Evolutionary conservation across 1,140 invertebrate genomes (phyloP).

Genomic region (Arctopsyche grandis): DNA sequence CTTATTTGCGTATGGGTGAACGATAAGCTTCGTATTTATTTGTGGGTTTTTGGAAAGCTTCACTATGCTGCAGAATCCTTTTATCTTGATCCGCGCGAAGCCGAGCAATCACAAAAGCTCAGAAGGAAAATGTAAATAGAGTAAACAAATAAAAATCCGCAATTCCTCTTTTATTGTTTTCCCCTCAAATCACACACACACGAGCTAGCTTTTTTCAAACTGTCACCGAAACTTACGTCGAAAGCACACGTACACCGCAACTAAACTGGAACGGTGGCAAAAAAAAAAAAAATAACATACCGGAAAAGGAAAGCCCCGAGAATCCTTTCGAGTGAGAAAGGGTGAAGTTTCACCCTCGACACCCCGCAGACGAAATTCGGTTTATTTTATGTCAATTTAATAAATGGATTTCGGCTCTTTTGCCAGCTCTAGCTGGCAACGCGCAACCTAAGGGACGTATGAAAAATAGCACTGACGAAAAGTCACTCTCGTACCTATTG

Average conservation of each 20-base stretch:
- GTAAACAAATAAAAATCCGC: constrained; percentile 4
- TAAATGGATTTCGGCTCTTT: constrained; percentile 17
- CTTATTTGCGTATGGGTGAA: too few species aligned
- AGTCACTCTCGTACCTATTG: too few species aligned
- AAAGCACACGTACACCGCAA: not conserved
- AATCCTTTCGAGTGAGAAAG: not conserved
- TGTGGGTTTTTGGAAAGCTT: not conserved
- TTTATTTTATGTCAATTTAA: constrained; percentile 26
- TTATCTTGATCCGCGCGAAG: not conserved
- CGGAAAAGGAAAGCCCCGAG: constrained; percentile 1
- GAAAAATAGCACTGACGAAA: too few species aligned
- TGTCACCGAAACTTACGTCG: constrained; percentile 15
- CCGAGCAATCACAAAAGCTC: constrained; percentile 6
- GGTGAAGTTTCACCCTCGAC: constrained; percentile 14
- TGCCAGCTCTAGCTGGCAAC: not conserved
- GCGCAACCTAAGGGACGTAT: too few species aligned
- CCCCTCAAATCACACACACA: constrained; percentile 9
- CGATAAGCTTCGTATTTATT: too few species aligned
- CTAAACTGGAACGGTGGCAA: constrained; percentile 2
- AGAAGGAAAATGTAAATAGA: constrained; percentile 26
- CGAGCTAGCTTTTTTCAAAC: not conserved
- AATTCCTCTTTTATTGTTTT: constrained; percentile 20
- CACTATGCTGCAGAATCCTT: not conserved
- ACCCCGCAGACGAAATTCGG: constrained; percentile 22
- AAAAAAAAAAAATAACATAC: not conserved